phyloP scores from a whole-genome alignment of 2,888 invertebrate genomes.

The Clepsis dumicolana region DNA sequence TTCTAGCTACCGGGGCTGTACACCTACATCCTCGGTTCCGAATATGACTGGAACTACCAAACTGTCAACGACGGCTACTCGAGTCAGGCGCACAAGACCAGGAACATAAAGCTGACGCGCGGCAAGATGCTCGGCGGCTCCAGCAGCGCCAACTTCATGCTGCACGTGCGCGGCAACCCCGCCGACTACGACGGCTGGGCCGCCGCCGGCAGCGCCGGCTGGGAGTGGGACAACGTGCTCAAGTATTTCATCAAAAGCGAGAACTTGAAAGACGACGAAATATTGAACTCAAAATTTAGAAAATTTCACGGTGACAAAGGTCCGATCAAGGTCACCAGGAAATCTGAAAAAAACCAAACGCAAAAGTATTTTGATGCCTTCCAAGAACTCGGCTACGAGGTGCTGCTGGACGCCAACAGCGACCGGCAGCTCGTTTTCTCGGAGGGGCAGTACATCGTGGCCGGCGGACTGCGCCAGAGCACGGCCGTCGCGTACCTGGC shows the following conservation, averaged over 20 bases:
- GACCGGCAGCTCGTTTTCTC: conserved; percentile 32
- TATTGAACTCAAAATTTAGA: conserved; percentile 23
- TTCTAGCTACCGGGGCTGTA: conserved; percentile 39
- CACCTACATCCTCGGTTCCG: conserved; percentile 28
- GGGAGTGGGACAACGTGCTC: conserved; percentile 40
- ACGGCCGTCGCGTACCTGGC: conserved; percentile 31
- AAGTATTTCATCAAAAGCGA: conserved; percentile 42
- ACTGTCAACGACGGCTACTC: conserved; percentile 35
- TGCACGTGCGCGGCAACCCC: conserved; percentile 36
- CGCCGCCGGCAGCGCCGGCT: conserved; percentile 1
- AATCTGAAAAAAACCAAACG: conserved; percentile 21
- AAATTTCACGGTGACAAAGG: conserved; percentile 29
- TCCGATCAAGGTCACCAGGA: conserved; percentile 24
- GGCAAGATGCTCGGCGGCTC: conserved; percentile 41
- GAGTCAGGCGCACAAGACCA: conserved; percentile 35
- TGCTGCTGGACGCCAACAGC: conserved; percentile 28
- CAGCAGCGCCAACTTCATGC: conserved; percentile 41
- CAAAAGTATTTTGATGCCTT: conserved; percentile 24
- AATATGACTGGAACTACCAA: conserved; percentile 37
- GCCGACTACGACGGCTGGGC: conserved; percentile 35
- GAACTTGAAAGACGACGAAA: conserved; percentile 18
- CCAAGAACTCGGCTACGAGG: conserved; percentile 25
- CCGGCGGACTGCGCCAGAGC: conserved; percentile 27
- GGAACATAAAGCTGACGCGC: conserved; percentile 20
- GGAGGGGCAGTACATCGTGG: conserved; percentile 37